A percentile compares a stretch with the other conserved stretches of the same genome.
phyloP scores from a whole-genome alignment of 2,888 invertebrate species.

The Calameuta filiformis region DNA sequence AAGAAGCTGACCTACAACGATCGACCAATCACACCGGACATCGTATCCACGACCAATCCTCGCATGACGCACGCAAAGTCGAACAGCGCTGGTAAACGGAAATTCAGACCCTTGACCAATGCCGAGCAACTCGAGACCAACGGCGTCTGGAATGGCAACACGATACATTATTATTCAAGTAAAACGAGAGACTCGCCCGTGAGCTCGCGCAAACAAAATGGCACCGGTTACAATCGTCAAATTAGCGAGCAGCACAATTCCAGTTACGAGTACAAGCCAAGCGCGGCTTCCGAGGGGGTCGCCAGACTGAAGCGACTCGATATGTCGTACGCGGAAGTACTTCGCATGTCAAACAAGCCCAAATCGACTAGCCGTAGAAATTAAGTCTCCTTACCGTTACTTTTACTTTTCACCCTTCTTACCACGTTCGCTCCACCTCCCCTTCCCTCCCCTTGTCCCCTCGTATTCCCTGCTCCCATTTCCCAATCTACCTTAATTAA shows the following conservation, averaged over 20 bases:
- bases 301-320: slow-evolving; percentile 84
- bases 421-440: background rate
- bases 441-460: background rate
- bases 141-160: slow-evolving; percentile 77
- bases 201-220: slow-evolving; percentile 24
- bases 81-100: slow-evolving; percentile 70
- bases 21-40: slow-evolving; percentile 38
- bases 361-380: slow-evolving; percentile 50
- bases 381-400: slow-evolving; percentile 10
- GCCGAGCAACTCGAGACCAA: slow-evolving; percentile 47
- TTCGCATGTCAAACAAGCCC: slow-evolving; percentile 76
- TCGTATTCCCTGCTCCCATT: background rate
- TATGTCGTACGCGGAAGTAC: slow-evolving; percentile 86
- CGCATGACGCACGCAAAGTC: slow-evolving; percentile 72
- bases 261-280: slow-evolving; percentile 70
- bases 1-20: slow-evolving; percentile 35
- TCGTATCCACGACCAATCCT: slow-evolving; percentile 75
- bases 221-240: slow-evolving; percentile 24
- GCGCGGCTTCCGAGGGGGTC: slow-evolving; percentile 85
- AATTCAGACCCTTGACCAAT: slow-evolving; percentile 67
- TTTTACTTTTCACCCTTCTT: background rate
- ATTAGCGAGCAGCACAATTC: slow-evolving; percentile 55
- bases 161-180: slow-evolving; percentile 74
- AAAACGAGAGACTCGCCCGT: slow-evolving; percentile 61
- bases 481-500: background rate